Conservation (phyloP, 1,140 invertebrate species). For the Trichonephila inaurata region DNA sequence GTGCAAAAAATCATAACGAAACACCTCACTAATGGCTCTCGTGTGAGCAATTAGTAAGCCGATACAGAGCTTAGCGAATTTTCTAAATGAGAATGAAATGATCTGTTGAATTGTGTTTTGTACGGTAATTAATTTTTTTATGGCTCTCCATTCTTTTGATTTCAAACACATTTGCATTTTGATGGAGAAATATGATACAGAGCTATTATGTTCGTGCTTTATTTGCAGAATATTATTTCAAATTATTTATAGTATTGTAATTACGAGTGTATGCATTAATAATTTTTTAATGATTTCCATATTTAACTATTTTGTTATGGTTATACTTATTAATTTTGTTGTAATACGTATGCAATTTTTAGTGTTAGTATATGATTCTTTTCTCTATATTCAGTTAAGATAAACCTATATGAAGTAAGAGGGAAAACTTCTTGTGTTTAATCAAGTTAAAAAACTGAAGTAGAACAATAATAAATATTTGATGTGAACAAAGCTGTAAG, state of each 20-base stretch:
- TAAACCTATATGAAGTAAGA: too few species aligned
- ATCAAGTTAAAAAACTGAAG: too few species aligned
- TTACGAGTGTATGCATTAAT: too few species aligned
- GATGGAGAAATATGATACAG: background rate
- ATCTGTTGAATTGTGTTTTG: slow-evolving; percentile 21
- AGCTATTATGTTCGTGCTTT: background rate
- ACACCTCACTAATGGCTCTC: background rate
- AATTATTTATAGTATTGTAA: background rate
- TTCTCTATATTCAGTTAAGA: too few species aligned
- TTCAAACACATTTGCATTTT: background rate
- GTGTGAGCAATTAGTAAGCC: background rate
- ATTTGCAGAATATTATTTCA: background rate
- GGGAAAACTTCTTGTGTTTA: too few species aligned
- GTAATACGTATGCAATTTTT: too few species aligned
- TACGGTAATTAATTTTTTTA: background rate
- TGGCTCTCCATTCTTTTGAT: background rate
- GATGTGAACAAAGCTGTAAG: too few species aligned
- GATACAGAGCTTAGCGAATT: background rate
- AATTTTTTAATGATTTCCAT: too few species aligned
- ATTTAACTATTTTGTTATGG: too few species aligned
- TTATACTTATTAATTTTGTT: too few species aligned
- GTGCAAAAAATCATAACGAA: background rate
- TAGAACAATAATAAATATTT: too few species aligned
- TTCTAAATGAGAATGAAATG: background rate
- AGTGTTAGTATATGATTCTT: too few species aligned